Percentiles rank a stretch among this genome's conserved stretches.
These are phyloP conservation scores for Dendrocincla fuliginosa DNA, from an alignment of 2,797 vertebrate genomes.

Conservation along the genomic window DNA sequence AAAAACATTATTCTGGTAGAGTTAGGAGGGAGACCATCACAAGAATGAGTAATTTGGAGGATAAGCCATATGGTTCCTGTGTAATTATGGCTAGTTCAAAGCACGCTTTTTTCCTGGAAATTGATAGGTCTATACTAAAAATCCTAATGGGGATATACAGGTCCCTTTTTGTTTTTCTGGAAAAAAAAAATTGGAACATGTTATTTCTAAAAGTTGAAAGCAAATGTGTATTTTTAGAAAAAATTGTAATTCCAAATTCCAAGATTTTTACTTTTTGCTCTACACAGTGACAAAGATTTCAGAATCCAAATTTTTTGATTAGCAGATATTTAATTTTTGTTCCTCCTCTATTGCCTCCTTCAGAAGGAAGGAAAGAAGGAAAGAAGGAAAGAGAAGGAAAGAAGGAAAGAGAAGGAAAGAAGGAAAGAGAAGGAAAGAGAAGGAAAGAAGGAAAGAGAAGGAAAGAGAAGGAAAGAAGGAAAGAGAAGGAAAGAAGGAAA, in stretches of 20 bases:
- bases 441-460: not conserved
- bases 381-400: not conserved
- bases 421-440: no score
- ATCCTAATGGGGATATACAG: not conserved
- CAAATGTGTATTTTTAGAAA: not conserved
- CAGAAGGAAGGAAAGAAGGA: not conserved
- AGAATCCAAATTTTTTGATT: not conserved
- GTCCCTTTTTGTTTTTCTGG: not conserved
- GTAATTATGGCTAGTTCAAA: not conserved
- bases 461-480: not conserved
- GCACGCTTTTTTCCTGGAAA: not conserved
- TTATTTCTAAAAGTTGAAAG: not conserved
- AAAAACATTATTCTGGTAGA: not conserved
- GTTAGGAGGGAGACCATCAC: not conserved
- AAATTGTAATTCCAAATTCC: not conserved
- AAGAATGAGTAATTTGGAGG: not conserved
- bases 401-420: not conserved
- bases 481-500: not conserved
- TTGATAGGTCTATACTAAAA: not conserved
- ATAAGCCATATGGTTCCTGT: not conserved
- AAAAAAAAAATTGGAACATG: not conserved
- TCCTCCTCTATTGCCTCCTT: not conserved
- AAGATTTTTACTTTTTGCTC: not conserved
- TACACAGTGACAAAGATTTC: fast-evolving
- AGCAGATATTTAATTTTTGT: not conserved